phyloP scores from a whole-genome alignment of 2,113 vertebrate genomes.

The Sinocyclocheilus grahami region DNA sequence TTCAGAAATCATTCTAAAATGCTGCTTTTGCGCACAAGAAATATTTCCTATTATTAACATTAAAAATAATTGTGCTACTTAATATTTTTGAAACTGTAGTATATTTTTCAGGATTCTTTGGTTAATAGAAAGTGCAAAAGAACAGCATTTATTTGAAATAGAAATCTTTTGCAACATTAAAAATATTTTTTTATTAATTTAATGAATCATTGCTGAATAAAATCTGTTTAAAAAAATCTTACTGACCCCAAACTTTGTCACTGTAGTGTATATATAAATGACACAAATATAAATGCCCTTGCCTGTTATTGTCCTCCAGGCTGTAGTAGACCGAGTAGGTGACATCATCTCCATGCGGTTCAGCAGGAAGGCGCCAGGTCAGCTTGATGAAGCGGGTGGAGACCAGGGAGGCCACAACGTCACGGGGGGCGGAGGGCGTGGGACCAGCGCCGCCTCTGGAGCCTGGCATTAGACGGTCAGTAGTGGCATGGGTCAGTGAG shows the following conservation, averaged over 20 bases:
- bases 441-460: slow-evolving; percentile 83
- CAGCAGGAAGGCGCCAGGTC: slow-evolving; percentile 91
- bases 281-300: slow-evolving; percentile 7
- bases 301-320: slow-evolving; percentile 90
- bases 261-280: neutral
- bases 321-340: slow-evolving; percentile 97
- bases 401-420: slow-evolving; percentile 95
- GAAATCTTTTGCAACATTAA: neutral
- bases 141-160: neutral
- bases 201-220: neutral
- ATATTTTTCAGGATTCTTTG: too few species aligned
- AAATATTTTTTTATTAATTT: neutral
- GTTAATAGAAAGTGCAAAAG: neutral
- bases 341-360: slow-evolving; percentile 92
- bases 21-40: neutral
- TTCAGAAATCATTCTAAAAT: neutral
- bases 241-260: neutral
- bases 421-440: slow-evolving; percentile 88
- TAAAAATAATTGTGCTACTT: neutral
- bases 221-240: neutral
- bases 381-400: slow-evolving; percentile 99
- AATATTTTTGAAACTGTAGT: neutral
- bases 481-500: slow-evolving; percentile 99
- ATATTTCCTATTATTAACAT: neutral
- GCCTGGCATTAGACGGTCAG: slow-evolving; percentile 99